Evolutionary conservation across 2,888 invertebrate genomes (phyloP).

Genomic region (Drosophila anomalata): DNA sequence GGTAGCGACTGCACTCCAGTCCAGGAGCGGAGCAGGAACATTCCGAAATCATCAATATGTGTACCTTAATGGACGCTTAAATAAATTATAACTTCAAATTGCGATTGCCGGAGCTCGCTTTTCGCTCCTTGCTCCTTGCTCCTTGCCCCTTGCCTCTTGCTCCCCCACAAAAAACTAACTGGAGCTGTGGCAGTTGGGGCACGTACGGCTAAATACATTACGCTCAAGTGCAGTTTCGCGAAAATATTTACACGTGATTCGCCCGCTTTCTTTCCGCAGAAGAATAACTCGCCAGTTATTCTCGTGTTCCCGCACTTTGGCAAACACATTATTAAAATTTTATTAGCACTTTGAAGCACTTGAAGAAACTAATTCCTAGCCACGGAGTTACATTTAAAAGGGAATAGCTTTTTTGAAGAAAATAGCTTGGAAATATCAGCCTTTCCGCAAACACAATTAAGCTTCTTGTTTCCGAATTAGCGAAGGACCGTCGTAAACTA

Average conservation of each 20-base stretch:
- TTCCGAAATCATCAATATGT: constrained; percentile 63
- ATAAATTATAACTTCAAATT: constrained; percentile 79
- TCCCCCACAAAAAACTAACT: constrained; percentile 17
- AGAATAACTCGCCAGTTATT: background rate
- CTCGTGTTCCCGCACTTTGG: background rate
- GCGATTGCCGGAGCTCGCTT: constrained; percentile 58
- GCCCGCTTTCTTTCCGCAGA: constrained; percentile 25
- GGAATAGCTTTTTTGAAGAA: constrained; percentile 44
- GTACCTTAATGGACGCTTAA: constrained; percentile 78
- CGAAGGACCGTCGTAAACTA: background rate
- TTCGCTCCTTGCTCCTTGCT: background rate
- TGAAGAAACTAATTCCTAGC: background rate
- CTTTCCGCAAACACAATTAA: background rate
- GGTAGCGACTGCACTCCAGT: constrained; percentile 53
- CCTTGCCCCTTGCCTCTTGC: background rate
- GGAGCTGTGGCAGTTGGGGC: constrained; percentile 41
- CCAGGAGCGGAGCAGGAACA: constrained; percentile 5
- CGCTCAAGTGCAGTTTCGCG: constrained; percentile 65
- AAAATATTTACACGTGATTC: constrained; percentile 77
- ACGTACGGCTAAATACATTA: constrained; percentile 74
- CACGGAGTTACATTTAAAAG: constrained; percentile 64
- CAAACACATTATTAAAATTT: constrained; percentile 72
- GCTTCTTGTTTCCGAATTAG: background rate
- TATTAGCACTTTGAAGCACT: constrained; percentile 48
- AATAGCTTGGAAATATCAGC: constrained; percentile 11